Evolutionary conservation across 2,797 vertebrate genomes (phyloP).

Genomic region (Poecile montanus): DNA sequence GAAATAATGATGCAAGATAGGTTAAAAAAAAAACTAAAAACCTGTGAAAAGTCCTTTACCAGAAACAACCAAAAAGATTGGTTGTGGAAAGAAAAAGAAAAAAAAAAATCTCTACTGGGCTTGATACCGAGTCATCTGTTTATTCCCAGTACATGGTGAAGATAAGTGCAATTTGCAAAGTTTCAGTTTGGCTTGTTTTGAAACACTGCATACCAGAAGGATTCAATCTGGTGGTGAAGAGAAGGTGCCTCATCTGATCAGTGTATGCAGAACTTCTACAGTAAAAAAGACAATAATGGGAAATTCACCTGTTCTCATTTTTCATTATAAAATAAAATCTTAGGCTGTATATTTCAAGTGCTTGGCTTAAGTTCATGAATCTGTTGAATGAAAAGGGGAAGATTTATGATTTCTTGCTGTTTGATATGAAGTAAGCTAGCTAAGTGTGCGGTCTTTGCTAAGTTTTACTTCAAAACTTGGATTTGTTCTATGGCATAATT

Average conservation of each 20-base stretch:
- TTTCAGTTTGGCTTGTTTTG: conserved; percentile 1
- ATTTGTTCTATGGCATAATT: background rate
- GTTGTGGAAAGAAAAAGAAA: background rate
- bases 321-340: background rate
- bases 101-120: background rate
- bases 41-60: background rate
- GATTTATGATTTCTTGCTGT: conserved; percentile 4
- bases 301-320: conserved; percentile 32
- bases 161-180: background rate
- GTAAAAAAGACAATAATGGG: background rate
- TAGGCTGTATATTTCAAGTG: background rate
- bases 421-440: conserved; percentile 21
- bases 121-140: background rate
- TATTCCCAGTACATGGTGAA: background rate
- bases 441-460: background rate
- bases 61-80: background rate
- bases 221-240: background rate
- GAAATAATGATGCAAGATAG: background rate
- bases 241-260: background rate
- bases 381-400: background rate
- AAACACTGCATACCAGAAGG: background rate
- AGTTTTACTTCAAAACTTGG: conserved; percentile 4
- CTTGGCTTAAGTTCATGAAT: conserved; percentile 13
- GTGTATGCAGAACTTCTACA: background rate
- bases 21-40: background rate